Conservation (phyloP, 2,113 vertebrate genomes). For the Lipotes vexillifer region DNA sequence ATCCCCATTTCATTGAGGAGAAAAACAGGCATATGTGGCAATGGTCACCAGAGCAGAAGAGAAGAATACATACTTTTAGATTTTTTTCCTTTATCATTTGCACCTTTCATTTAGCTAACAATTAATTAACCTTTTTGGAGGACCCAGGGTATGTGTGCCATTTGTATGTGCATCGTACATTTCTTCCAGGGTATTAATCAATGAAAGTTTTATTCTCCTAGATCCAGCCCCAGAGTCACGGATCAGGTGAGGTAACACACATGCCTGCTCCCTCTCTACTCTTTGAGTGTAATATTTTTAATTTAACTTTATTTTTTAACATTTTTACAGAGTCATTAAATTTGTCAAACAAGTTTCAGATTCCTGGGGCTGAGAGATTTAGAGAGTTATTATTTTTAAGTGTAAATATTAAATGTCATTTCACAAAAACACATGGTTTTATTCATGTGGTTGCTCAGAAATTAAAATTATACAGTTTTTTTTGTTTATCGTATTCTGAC, state of each 20-base stretch:
- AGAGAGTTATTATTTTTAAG: not conserved
- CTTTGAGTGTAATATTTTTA: not conserved
- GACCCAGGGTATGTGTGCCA: not conserved
- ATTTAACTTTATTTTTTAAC: constrained; percentile 6
- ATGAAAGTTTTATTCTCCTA: not conserved
- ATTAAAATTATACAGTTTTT: not conserved
- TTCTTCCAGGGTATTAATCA: not conserved
- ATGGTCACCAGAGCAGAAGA: not conserved
- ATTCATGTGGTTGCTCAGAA: not conserved
- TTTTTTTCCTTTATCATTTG: not conserved
- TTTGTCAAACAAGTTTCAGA: constrained; percentile 19
- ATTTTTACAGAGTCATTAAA: not conserved
- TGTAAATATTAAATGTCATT: constrained; percentile 33
- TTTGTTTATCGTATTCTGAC: not conserved
- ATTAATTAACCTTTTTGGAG: not conserved
- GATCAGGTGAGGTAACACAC: not conserved
- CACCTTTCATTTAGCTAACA: not conserved
- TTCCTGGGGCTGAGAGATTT: not conserved
- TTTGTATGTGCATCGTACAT: not conserved
- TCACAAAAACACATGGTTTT: not conserved
- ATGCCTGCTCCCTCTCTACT: not conserved
- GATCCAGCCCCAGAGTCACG: not conserved
- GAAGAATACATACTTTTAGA: not conserved
- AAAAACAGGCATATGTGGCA: not conserved
- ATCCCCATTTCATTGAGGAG: not conserved